Evolutionary conservation across 2,113 vertebrate species (phyloP).

Genomic region (Lagopus leucura): DNA sequence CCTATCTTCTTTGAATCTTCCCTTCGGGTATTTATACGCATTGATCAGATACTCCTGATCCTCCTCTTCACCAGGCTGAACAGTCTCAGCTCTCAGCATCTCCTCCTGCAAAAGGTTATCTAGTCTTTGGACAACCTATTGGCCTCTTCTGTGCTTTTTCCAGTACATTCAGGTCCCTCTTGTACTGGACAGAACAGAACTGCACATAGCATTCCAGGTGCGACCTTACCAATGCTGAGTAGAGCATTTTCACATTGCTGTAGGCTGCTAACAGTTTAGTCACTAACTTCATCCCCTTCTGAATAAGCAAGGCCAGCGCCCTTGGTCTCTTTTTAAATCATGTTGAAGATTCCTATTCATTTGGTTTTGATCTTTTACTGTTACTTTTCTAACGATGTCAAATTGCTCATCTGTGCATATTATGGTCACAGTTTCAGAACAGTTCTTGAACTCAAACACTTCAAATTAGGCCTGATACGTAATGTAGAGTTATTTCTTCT

Average conservation of each 20-base stretch:
- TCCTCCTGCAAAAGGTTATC: background rate
- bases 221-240: background rate
- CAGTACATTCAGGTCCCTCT: background rate
- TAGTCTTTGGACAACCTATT: background rate
- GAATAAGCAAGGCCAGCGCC: background rate
- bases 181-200: background rate
- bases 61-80: background rate
- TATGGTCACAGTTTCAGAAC: background rate
- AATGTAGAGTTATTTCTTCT: background rate
- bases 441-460: background rate
- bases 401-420: background rate
- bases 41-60: background rate
- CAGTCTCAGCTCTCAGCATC: background rate
- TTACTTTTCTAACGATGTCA: background rate
- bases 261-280: background rate
- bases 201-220: background rate
- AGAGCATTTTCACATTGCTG: background rate
- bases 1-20: background rate
- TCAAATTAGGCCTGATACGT: background rate
- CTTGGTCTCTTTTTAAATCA: background rate
- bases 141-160: background rate
- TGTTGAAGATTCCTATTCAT: background rate
- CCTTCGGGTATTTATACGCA: background rate
- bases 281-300: background rate
- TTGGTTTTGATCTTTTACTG: background rate